Evolutionary conservation across 1,140 invertebrate species (phyloP), one percentile per base, ranked within the genome.

Genomic region (Agrypnia vestita): DNA sequence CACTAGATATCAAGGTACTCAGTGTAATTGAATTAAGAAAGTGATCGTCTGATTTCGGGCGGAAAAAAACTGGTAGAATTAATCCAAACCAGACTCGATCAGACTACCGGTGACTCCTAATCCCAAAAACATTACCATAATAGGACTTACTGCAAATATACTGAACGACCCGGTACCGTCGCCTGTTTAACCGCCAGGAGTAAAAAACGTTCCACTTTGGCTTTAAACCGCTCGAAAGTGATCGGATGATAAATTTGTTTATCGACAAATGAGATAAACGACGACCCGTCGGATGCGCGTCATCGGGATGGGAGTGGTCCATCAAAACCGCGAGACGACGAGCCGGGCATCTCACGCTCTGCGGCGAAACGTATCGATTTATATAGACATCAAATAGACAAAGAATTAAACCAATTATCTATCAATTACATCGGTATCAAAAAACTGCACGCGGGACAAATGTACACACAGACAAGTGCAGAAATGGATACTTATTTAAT

Each of bases 191-290:
- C 61, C 13, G 10, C 12, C 12, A 13, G 6, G 8, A 49, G n/a
- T 47, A 69, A 69, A 69, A 69, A 69, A 46, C 17, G 64, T 17
- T 43, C 64, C 64, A 69, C 43, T 69, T 69, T 47, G 15, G n/a
- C 12, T n/a, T n/a, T n/a, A 19, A 49, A 51, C 19, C 9, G 15
- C n/a, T 44, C 44, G 44, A 69, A 69, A 46, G 64, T 69, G 44
- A 69, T 69, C 15, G 43, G 43, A 49, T 69, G 64, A 69, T 69
- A 49, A 49, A 69, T 69, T 69, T 69, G 44, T 17, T 46, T 47
- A 49, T 47, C 9, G 64, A 69, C 64, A 47, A 44, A 3, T 69
- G 64, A 69, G 64, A 69, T 69, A 69, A 69, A 69, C 46, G 64
- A 69, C 46, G 64, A 69, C 21, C 15, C 43, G 64, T 69, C 64